These are phyloP conservation scores for Pelodiscus sinensis DNA, from an alignment of 2,113 vertebrate genomes.

Conservation along the genomic window DNA sequence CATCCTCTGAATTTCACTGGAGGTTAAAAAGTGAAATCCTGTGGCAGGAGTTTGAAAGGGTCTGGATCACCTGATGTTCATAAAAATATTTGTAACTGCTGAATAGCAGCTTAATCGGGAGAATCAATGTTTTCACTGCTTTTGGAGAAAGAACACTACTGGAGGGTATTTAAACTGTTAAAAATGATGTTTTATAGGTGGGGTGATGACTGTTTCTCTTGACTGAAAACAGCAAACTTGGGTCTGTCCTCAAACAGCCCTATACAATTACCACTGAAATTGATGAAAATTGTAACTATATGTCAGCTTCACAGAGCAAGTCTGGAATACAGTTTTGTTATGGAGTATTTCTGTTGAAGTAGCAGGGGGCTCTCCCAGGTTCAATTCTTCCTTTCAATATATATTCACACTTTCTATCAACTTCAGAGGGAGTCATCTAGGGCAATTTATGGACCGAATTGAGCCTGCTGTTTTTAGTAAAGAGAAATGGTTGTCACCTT, in stretches of 20 bases:
- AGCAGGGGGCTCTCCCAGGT: background rate
- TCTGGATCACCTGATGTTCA: background rate
- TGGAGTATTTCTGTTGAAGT: background rate
- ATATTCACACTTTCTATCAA: background rate
- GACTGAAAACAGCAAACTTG: background rate
- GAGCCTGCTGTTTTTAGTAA: background rate
- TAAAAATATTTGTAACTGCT: background rate
- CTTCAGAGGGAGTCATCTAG: background rate
- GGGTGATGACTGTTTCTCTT: background rate
- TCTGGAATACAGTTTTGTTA: background rate
- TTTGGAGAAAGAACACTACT: background rate
- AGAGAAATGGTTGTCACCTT: background rate
- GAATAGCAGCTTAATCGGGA: background rate
- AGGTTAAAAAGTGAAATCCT: background rate
- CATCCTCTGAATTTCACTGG: background rate
- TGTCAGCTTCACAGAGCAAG: background rate
- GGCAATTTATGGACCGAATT: background rate
- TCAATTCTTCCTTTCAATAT: background rate
- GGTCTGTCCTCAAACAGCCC: background rate
- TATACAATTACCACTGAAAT: background rate
- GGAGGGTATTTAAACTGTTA: background rate
- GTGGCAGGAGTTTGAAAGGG: background rate
- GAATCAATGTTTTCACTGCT: background rate
- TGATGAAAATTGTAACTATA: background rate
- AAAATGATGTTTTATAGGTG: background rate